These are phyloP conservation scores for Macrobrachium rosenbergii DNA, from an alignment of 1,140 invertebrate species.

Conservation along the genomic window DNA sequence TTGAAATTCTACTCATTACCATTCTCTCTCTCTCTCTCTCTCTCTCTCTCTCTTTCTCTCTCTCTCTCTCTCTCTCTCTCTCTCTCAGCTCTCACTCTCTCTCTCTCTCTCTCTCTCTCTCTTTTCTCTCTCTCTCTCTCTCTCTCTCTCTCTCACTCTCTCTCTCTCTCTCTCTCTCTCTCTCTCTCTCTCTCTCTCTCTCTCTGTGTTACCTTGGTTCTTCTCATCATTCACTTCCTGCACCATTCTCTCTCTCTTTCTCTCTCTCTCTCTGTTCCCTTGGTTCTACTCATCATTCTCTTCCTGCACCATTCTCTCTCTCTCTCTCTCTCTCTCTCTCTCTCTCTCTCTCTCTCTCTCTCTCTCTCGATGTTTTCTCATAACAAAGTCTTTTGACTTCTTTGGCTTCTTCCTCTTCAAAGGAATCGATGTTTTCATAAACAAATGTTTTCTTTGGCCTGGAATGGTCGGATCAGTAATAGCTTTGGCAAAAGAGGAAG, in stretches of 20 bases:
- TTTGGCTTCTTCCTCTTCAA: background rate
- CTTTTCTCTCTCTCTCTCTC: background rate
- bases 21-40: background rate
- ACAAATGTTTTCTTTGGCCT: too few species aligned
- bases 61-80: background rate
- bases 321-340: background rate
- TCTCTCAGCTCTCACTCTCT: too few species aligned
- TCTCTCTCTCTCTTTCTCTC: background rate
- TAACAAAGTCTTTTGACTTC: background rate
- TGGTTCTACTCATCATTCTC: too few species aligned
- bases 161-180: background rate
- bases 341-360: background rate
- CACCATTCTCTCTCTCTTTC: slow-evolving; percentile 4
- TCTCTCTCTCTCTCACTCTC: background rate
- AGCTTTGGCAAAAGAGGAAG: background rate
- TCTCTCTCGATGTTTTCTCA: background rate
- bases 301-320: background rate
- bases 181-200: slow-evolving; percentile 4
- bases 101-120: slow-evolving; percentile 1
- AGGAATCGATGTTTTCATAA: background rate
- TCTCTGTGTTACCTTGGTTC: background rate
- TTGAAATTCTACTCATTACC: background rate
- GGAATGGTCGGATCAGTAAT: background rate
- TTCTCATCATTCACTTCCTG: slow-evolving; percentile 14
- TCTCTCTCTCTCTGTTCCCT: slow-evolving; percentile 2